Evolutionary conservation across 2,888 invertebrate genomes (phyloP), one percentile per base, ranked within the genome.

Genomic region (Adineta ricciae): DNA sequence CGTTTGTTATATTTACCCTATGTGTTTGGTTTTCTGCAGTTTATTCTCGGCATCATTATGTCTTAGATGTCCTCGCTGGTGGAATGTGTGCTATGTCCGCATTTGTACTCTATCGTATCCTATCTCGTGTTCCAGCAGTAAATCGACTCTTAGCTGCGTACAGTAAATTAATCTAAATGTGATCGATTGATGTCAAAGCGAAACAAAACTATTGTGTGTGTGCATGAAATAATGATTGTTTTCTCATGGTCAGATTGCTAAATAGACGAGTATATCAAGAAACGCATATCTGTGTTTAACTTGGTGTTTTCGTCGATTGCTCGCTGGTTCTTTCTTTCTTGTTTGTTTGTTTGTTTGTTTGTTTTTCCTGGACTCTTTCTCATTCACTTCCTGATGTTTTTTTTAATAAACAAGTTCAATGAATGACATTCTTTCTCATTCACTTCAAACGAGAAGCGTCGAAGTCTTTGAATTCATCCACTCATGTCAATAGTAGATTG

Each of bases 11-110:
- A 38, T 84, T 54, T 27, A 56, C 56, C 38, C 38, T 84, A 14
- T 7, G 84, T 19, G 49, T 84, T n/a, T 84, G 84, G 84, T 56
- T 56, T 56, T 54, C 84, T 38, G 84, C 84, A 19, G 64, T 84
- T 24, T 84, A 84, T 56, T 49, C 56, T 36, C 32, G 84, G 0
- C 84, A 84, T 41, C 84, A 84, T 84, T 84, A 84, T 27, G 41
- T 84, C 1, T 5, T 84, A 1, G 84, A 84, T 56, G 84, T 84
- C 19, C 0, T 84, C 9, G 56, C 56, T 56, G 84, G 84, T 36
- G 50, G 32, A 41, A 41, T 56, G 21, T 84, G 84, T 41, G 38
- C 56, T 54, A 0, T 84, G 1, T n/a, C 78, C 24, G 78, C 78
- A n/a, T 78, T 11, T 24, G 14, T 78, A n/a, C 38, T 78, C 14